Evolutionary conservation across 1,140 invertebrate species (phyloP), one percentile per base, ranked within the genome.

Genomic region (Cylas formicarius): DNA sequence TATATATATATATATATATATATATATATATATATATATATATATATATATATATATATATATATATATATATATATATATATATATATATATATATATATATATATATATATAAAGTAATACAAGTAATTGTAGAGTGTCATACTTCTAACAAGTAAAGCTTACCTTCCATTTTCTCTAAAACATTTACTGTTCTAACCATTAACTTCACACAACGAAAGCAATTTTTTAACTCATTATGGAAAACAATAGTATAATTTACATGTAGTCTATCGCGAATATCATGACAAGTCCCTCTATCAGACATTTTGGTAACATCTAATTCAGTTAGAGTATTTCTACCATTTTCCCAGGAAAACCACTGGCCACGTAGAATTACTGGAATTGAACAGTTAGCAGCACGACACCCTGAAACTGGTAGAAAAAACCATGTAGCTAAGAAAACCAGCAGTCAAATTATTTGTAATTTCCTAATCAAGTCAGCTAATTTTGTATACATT

Each of bases 291-390:
- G 63, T 60, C 27, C 88, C 88, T 62, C 79, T 71, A 52, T 72
- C 67, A 10, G 77, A 77, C 82, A 92, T 89, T 18, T 72, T 71
- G 27, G 75, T 77, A 0, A 78, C 80, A 69, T 91, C 81, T 20
- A 95, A 81, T 58, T 85, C 81, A 4, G 88, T 93, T 32, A 81
- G 72, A 1, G 84, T 89, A 58, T 89, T 86, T 56, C 74, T 68
- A 13, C 87, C 86, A 68, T 83, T 82, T 75, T 94, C 90, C 76
- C 87, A 85, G 7, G 86, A 90, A 69, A 89, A 93, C 90, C 90
- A 93, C 22, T 83, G 76, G 39, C 88, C 88, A 61, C 85, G 73
- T 19, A 93, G 67, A 34, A 87, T 78, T 44, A 77, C 57, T 16
- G 88, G 86, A 60, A 91, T 86, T 18, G 68, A 69, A 56, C 77